Conservation (phyloP, 2,797 vertebrate species). For the Argyrosomus regius region DNA sequence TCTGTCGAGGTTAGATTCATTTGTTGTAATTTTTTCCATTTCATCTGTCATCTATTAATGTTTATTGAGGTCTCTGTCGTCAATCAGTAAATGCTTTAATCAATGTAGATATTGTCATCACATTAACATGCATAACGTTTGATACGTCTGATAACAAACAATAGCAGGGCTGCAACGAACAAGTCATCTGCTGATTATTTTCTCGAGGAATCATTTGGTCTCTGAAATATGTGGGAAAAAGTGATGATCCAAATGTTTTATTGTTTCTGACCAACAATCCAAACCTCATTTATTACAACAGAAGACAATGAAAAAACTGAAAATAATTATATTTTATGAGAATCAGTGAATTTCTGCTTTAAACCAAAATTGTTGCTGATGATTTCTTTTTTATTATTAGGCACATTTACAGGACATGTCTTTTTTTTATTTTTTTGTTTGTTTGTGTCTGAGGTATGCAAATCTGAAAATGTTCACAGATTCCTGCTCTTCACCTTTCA, state of each 20-base stretch:
- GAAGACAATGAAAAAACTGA: neutral
- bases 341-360: neutral
- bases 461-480: neutral
- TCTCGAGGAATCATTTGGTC: neutral
- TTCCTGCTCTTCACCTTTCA: conserved; percentile 9
- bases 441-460: neutral
- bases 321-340: neutral
- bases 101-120: neutral
- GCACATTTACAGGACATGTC: neutral
- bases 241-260: neutral
- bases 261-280: neutral
- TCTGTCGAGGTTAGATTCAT: neutral
- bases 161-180: neutral
- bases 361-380: neutral
- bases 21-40: neutral
- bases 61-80: neutral
- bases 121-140: conserved; percentile 11
- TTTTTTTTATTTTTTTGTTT: neutral
- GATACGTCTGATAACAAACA: conserved; percentile 15
- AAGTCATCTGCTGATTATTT: neutral
- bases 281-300: neutral
- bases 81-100: conserved; percentile 8
- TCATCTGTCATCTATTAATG: neutral
- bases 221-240: neutral
- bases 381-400: neutral